Evolutionary conservation across 2,797 vertebrate genomes (phyloP).

Genomic region (Nyctibius grandis): DNA sequence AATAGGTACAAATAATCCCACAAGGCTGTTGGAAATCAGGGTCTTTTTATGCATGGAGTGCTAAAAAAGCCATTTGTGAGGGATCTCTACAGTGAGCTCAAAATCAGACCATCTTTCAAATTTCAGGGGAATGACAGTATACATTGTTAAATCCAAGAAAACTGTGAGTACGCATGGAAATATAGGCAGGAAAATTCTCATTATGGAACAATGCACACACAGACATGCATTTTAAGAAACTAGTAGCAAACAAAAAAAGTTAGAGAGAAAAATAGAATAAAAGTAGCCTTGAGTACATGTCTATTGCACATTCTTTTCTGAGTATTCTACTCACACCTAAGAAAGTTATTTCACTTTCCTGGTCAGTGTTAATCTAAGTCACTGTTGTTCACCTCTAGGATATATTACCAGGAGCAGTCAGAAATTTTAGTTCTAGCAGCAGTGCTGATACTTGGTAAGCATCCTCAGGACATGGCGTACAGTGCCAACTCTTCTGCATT

Average conservation of each 20-base stretch:
- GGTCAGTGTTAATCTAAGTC: not conserved
- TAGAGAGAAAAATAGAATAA: not conserved
- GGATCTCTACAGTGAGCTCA: not conserved
- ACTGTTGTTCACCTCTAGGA: not conserved
- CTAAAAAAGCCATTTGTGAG: not conserved
- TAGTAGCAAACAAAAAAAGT: not conserved
- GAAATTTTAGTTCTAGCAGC: not conserved
- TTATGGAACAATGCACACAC: not conserved
- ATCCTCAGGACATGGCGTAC: not conserved
- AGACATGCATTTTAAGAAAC: not conserved
- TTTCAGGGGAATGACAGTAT: not conserved
- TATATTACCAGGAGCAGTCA: not conserved
- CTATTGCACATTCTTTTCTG: not conserved
- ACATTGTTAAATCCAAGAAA: not conserved
- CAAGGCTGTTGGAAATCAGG: not conserved
- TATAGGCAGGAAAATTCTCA: not conserved
- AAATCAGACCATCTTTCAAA: not conserved
- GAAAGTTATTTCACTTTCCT: not conserved
- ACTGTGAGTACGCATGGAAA: not conserved
- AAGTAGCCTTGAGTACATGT: not conserved
- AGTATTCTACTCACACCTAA: not conserved
- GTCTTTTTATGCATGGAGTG: not conserved
- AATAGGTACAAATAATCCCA: not conserved
- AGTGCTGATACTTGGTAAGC: not conserved
- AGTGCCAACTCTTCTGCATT: not conserved